phyloP scores from a whole-genome alignment of 2,113 vertebrate genomes.

The Narcine bancroftii region DNA sequence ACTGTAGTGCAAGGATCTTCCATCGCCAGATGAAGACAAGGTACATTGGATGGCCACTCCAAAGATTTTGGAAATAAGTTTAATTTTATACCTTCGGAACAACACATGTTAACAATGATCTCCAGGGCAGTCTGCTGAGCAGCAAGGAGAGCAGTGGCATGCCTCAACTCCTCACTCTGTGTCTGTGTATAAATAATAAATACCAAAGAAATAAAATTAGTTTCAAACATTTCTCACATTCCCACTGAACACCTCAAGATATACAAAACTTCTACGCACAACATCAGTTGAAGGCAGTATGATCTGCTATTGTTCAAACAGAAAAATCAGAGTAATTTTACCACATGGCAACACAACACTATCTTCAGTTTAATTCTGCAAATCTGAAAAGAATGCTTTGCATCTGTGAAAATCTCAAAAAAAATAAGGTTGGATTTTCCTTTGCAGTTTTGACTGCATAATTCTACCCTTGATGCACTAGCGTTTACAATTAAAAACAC shows the following conservation, averaged over 20 bases:
- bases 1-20: neutral
- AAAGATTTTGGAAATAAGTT: neutral
- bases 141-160: slow-evolving; percentile 72
- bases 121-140: slow-evolving; percentile 94
- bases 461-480: neutral
- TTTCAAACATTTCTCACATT: neutral
- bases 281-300: slow-evolving; percentile 11
- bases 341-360: neutral
- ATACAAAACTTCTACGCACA: neutral
- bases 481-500: neutral
- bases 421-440: neutral
- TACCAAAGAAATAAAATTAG: neutral
- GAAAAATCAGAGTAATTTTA: neutral
- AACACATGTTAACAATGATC: slow-evolving; percentile 96
- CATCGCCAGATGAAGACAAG: neutral
- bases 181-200: slow-evolving; percentile 55
- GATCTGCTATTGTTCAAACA: neutral
- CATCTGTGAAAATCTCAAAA: neutral
- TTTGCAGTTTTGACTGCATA: neutral
- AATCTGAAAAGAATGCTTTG: neutral
- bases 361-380: neutral
- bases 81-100: slow-evolving; percentile 71
- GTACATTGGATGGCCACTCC: neutral
- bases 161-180: slow-evolving; percentile 73
- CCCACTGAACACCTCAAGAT: neutral